Percentiles rank a stretch among this genome's conserved stretches.
phyloP scores from a whole-genome alignment of 1,140 invertebrate species.

The Philopotamus ludificatus region DNA sequence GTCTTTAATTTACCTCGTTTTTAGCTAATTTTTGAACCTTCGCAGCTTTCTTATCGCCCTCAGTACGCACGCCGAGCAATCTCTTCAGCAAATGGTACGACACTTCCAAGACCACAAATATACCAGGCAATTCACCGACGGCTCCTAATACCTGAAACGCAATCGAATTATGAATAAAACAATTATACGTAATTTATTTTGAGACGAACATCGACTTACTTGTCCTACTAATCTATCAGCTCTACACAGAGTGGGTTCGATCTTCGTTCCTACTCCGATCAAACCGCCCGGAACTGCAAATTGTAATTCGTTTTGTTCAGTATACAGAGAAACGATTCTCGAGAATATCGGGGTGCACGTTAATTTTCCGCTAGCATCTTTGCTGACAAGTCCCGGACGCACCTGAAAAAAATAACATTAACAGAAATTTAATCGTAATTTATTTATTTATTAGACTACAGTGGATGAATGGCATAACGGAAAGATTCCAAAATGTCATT shows the following conservation, averaged over 20 bases:
- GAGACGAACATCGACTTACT: constrained; percentile 42
- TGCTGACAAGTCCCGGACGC: constrained; percentile 92
- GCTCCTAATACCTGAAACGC: constrained; percentile 80
- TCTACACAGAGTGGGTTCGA: constrained; percentile 96
- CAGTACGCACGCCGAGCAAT: constrained; percentile 94
- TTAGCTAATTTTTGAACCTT: constrained; percentile 90
- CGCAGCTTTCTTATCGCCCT: constrained; percentile 98
- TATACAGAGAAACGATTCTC: constrained; percentile 95
- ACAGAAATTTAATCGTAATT: not conserved
- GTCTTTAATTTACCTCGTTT: constrained; percentile 64
- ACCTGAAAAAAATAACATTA: constrained; percentile 70
- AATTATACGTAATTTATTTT: constrained; percentile 1
- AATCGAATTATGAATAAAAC: not conserved
- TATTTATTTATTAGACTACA: no score
- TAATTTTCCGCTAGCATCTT: constrained; percentile 93
- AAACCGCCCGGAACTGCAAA: constrained; percentile 98
- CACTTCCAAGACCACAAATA: constrained; percentile 98
- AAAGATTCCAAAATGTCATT: no score
- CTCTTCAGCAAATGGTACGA: constrained; percentile 96
- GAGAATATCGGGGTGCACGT: constrained; percentile 97
- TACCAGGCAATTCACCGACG: constrained; percentile 93
- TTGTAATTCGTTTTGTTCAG: constrained; percentile 98
- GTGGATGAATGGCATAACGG: no score
- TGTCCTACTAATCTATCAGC: constrained; percentile 98
- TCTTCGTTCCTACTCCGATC: constrained; percentile 98